These are phyloP conservation scores for Ptyas mucosa DNA, from an alignment of 2,113 vertebrate species.

Conservation along the genomic window DNA sequence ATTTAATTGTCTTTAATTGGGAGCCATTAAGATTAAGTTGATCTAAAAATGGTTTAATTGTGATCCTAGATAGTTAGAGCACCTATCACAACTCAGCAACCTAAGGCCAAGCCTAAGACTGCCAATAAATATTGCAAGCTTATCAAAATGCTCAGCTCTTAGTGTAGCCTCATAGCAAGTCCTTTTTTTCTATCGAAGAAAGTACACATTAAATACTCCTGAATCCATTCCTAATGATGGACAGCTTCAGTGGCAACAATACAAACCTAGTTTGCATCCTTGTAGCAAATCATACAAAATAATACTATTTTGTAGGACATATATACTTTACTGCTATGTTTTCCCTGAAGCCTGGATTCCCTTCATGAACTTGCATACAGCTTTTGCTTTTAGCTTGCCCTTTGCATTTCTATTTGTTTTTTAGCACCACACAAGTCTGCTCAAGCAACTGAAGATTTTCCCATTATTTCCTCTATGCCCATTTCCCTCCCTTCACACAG, in stretches of 20 bases:
- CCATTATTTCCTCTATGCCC: neutral
- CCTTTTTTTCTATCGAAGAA: neutral
- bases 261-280: neutral
- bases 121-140: neutral
- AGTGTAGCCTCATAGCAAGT: neutral
- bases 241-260: neutral
- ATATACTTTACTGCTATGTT: neutral
- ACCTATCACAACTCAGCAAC: neutral
- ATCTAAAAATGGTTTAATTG: neutral
- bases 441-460: constrained; percentile 39
- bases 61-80: neutral
- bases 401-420: neutral
- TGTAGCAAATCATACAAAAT: neutral
- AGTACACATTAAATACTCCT: neutral
- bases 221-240: neutral
- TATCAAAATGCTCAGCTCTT: neutral
- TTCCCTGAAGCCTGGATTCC: neutral
- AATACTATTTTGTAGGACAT: neutral
- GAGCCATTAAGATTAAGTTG: neutral
- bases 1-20: neutral
- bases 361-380: neutral
- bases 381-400: neutral
- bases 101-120: neutral
- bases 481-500: constrained; percentile 20
- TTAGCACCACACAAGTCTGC: constrained; percentile 36